Base-by-base conservation (phyloP, 2,888 invertebrate genomes). In the Acronicta alni region DNA sequence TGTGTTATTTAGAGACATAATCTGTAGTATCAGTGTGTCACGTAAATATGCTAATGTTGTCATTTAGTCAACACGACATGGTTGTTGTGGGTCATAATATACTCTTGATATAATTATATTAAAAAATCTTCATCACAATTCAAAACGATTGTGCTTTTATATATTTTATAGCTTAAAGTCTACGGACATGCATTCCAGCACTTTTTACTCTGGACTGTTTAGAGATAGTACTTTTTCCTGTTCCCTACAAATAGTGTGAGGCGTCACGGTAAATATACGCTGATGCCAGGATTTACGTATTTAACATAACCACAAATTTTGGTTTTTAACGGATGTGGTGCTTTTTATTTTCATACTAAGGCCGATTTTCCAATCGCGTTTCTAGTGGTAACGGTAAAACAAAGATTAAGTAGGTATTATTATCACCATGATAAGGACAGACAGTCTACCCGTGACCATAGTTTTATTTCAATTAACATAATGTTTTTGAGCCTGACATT, bases 121-220 rank as follows among this genome's bases (percentile, higher is more conserved):
- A n/a, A n/a, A n/a, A n/a, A n/a, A n/a, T n/a, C n/a, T n/a, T n/a
- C n/a, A n/a, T n/a, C n/a, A n/a, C n/a, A n/a, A n/a, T n/a, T n/a
- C n/a, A n/a, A n/a, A n/a, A n/a, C n/a, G n/a, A n/a, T n/a, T n/a
- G n/a, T n/a, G n/a, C 10, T 12, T 4, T 3, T 12, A 12, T 12
- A 30, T 12, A 10, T 12, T 30, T 12, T 1, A 1, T 30, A 5
- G 32, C 4, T 14, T 5, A 35, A 6, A 3, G 14, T 26, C 10
- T 63, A 55, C 58, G 51, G 63, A 35, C 15, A 20, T 32, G 41
- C 18, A 43, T 23, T 35, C 7, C 5, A 35, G 39, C 26, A 18
- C 18, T 45, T 42, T 44, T 39, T 53, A 46, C 45, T 3, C 3
- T 43, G 41, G 38, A 37, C n/a, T 39, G 17, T 46, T 17, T 17